Base-by-base conservation (phyloP, 2,888 invertebrate species). In the Zootermopsis nevadensis region DNA sequence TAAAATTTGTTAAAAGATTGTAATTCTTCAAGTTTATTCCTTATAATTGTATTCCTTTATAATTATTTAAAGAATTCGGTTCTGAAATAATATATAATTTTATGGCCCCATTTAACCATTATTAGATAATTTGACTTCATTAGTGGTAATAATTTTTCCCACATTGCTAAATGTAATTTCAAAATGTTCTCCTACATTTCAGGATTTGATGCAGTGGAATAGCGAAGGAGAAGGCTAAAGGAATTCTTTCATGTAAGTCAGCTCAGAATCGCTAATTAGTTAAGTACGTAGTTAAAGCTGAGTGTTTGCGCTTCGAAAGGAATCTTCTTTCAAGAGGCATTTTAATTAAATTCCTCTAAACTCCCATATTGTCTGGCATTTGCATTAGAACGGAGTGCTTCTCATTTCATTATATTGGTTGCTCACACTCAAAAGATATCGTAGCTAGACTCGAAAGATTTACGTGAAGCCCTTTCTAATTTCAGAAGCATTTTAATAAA, bases 301-400 rank as follows among this genome's bases (percentile, higher is more conserved):
- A 33, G 69, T 79, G 38, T 79, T 79, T 66, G 79, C 48, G n/a
- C 79, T 33, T 55, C 30, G 79, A 33, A 35, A 66, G 79, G 79
- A 79, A 79, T 79, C 79, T 79, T 79, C 79, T 79, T 66, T 79
- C 79, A 79, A 66, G 35, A 79, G 79, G 79, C 60, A 79, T 79
- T 79, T 79, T 79, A 79, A 79, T 79, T 79, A 79, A 79, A 79
- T 79, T 79, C 79, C 79, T 79, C 35, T 33, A 38, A 74, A 74
- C 74, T 33, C 33, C 74, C 74, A 74, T 42, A 42, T 42, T 74
- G 38, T n/a, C 74, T 74, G 33, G 38, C 74, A 74, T 74, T 74
- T 42, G 33, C 74, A 74, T 74, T 74, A 74, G 22, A 74, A 74
- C 42, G 33, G 74, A 74, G 38, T 7, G 30, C 19, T 74, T 38